Percentiles rank a stretch among this genome's conserved stretches.
These are phyloP conservation scores for Heteropelma amictum DNA, from an alignment of 2,888 invertebrate species.

Conservation along the genomic window DNA sequence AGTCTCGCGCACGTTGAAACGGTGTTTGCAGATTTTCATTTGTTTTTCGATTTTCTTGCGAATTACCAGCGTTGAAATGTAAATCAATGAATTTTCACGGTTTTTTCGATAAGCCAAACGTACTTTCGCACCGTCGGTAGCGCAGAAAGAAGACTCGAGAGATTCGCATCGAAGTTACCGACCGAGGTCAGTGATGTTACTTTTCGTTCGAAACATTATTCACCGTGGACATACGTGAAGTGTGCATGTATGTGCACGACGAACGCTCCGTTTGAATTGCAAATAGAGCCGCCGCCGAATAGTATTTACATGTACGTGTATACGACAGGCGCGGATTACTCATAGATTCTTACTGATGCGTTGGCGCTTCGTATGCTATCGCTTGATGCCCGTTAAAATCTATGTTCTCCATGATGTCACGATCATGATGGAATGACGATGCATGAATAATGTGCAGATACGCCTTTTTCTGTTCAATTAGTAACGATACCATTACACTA, in stretches of 20 bases:
- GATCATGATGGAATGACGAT: too few relatives aligned
- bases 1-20: too few relatives aligned
- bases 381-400: too few relatives aligned
- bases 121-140: too few relatives aligned
- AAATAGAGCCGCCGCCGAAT: conserved; percentile 55
- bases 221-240: not conserved
- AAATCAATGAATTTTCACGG: too few relatives aligned
- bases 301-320: not conserved
- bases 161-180: not conserved
- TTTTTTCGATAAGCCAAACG: too few relatives aligned
- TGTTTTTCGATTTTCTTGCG: too few relatives aligned
- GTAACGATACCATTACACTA: too few relatives aligned
- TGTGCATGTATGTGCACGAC: conserved; percentile 21
- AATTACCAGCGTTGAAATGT: too few relatives aligned
- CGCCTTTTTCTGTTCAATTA: too few relatives aligned
- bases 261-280: conserved; percentile 60
- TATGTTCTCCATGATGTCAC: too few relatives aligned
- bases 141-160: not conserved
- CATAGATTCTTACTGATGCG: conserved; percentile 54
- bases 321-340: not conserved
- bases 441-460: too few relatives aligned
- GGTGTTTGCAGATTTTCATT: not conserved
- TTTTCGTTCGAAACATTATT: conserved; percentile 51
- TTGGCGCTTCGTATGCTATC: conserved; percentile 57
- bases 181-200: conserved; percentile 56